Evolutionary conservation across 1,140 invertebrate species (phyloP), one percentile per base, ranked within the genome.

Genomic region (Lasaia peninsularis): DNA sequence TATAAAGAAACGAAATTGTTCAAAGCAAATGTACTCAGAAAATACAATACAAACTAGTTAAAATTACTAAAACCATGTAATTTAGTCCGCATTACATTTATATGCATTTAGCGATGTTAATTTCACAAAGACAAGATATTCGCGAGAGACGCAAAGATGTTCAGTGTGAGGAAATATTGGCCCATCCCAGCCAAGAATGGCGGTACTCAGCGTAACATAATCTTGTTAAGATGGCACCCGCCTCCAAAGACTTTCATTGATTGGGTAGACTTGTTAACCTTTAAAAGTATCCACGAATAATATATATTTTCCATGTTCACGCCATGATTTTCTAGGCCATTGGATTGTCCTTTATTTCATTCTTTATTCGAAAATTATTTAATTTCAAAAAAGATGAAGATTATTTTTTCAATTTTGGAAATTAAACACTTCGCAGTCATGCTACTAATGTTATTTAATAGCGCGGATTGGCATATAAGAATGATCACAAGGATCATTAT

Each of bases 141-240:
- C 35, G 35, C 35, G 16, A n/a, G 14, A 40, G 35, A 14, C 7
- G 35, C 35, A 40, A 40, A 40, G 35, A 40, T 40, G 14, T 40
- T 40, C 12, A 40, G 35, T 7, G 12, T 40, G 16, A 40, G 35
- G 35, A 40, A 40, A 40, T 40, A 18, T 40, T 40, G 35, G 35
- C 35, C 35, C 35, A 40, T 40, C 35, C 16, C 35, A 40, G 35
- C 14, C 14, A 12, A 40, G 35, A 40, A 40, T 18, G 35, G 14
- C 35, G 35, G 35, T 40, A 18, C 35, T 12, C 35, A 16, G 35
- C 35, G 35, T 40, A 40, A 40, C 35, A 40, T 40, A 40, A 40
- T 40, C 35, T 40, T 40, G 35, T 40, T 40, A 40, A 2, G 35
- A 18, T 40, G 35, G 12, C 35, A 40, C 35, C n/a, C 12, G 4